Base-by-base conservation (phyloP, 2,797 vertebrate species). In the Hylomyscus alleni region DNA sequence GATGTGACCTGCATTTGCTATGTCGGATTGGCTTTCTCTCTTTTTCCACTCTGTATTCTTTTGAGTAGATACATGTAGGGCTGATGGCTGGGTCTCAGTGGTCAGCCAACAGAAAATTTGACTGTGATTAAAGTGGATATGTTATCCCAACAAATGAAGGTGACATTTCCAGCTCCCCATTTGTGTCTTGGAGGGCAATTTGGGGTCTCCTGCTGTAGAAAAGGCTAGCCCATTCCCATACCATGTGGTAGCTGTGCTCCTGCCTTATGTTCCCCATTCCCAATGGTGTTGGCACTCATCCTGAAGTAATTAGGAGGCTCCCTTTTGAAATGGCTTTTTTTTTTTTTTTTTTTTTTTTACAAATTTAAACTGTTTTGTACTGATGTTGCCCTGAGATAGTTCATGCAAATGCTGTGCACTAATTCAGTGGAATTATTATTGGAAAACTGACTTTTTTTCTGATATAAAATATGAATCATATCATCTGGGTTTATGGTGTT, bases 381-480 rank as follows among this genome's bases (percentile, higher is more conserved):
- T 97, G 95, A 97, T 94, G 54, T 89, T 93, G 84, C 90, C 34
- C 12, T 93, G 87, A 92, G 92, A 62, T 89, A 84, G 86, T 81
- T 95, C 73, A 34, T 54, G 97, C 92, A 97, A 96, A 95, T 67
- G 96, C 96, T 88, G 83, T 94, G 94, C 91, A 76, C 94, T 97
- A 29, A 3, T 91, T 78, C 90, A 29, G 1, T 29, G 90, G 88
- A 96, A 90, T 76, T 84, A 96, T 90, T 97, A 91, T 97, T 95
- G 93, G 96, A 90, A 96, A 95, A 94, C 87, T 56, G 97, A 97
- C 92, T 54, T 97, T 65, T 97, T 98, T 98, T 97, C 93, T 95
- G 97, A 96, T 98, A 98, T 98, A 98, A 98, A 98, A 93, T 24
- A 22, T 90, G 6, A 97, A 86, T 78, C n/a, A 6, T 54, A n/a